phyloP scores from a whole-genome alignment of 2,797 vertebrate species.

The Sylvilagus floridanus region DNA sequence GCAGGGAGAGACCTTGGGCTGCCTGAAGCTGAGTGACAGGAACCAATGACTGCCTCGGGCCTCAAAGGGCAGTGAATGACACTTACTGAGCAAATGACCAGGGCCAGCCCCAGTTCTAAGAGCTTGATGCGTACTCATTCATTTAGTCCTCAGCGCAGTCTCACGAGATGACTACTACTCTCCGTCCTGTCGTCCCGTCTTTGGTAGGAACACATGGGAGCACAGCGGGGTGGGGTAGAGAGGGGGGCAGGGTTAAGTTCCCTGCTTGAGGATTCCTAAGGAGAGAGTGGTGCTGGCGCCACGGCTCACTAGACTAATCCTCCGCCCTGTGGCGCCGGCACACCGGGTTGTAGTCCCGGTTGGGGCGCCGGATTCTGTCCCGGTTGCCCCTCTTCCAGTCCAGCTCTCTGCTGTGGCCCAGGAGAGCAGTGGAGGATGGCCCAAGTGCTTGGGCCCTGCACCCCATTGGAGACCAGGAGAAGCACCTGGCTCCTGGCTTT shows the following conservation, averaged over 20 bases:
- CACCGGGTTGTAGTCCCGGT: too few relatives aligned
- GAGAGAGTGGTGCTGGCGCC: background rate
- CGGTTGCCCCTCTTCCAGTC: too few relatives aligned
- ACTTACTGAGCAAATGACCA: background rate
- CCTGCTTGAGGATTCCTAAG: slow-evolving; percentile 6
- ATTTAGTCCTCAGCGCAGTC: background rate
- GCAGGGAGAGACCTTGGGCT: background rate
- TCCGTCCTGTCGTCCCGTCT: background rate
- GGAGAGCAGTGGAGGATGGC: too few relatives aligned
- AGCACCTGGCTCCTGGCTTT: too few relatives aligned
- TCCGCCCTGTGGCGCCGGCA: too few relatives aligned
- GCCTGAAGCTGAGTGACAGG: background rate
- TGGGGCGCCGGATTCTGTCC: too few relatives aligned
- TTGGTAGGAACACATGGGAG: slow-evolving; percentile 32
- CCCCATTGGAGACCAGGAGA: too few relatives aligned
- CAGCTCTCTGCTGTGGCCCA: too few relatives aligned
- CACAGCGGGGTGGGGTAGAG: background rate
- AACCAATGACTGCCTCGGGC: background rate
- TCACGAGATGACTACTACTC: background rate
- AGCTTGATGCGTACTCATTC: background rate
- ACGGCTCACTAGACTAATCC: too few relatives aligned
- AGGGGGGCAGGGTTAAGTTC: background rate
- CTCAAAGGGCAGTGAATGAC: background rate
- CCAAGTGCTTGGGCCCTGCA: too few relatives aligned
- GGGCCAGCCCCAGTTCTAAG: background rate